Base-by-base conservation (phyloP, 2,113 vertebrate species). In the Eubucco bourcierii region DNA sequence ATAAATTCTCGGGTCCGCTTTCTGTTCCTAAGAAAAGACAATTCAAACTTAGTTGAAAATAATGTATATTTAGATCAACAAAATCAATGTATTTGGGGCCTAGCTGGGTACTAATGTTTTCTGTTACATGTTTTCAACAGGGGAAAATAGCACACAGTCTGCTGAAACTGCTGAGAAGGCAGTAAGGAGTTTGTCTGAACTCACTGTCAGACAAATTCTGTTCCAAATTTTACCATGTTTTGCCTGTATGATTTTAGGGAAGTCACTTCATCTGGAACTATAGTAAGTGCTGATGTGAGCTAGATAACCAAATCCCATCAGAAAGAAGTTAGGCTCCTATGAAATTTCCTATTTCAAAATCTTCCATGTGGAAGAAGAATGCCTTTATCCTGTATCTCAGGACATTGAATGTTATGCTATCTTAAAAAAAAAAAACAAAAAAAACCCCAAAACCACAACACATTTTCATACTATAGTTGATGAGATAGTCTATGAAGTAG, bases 1-100 rank as follows among this genome's bases (percentile, higher is more conserved):
- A 98, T 97, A 86, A 98, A 98, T 95, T 98, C 98, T 95, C 97
- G 98, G 92, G 96, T 95, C 76, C 98, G 97, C 95, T 98, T 98
- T 96, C 98, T 98, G 96, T 98, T 98, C 96, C 98, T 98, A 94
- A 87, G 82, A 96, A 91, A 94, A 97, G 85, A 96, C 64, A 96
- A 96, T 95, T 64, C 87, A 76, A 81, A 92, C 74, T 85, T 75
- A 55, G 29, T 61, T 80, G 47, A 94, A 71, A 87, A 59, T 7
- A 59, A 56, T 25, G 4, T 24, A 27, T 27, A 65, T 56, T 34
- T 7, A 61, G 24, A 78, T 16, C 15, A 78, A 55, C 18, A 80
- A 78, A 83, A 85, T 46, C 37, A 21, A 29, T 19, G 19, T 29
- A 44, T 65, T n/a, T 77, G 58, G 25, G 34, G 6, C 44, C 33